Percentiles rank a stretch among this genome's conserved stretches.
Evolutionary conservation across 1,140 invertebrate species (phyloP).

Genomic region (Holotrichia oblita): DNA sequence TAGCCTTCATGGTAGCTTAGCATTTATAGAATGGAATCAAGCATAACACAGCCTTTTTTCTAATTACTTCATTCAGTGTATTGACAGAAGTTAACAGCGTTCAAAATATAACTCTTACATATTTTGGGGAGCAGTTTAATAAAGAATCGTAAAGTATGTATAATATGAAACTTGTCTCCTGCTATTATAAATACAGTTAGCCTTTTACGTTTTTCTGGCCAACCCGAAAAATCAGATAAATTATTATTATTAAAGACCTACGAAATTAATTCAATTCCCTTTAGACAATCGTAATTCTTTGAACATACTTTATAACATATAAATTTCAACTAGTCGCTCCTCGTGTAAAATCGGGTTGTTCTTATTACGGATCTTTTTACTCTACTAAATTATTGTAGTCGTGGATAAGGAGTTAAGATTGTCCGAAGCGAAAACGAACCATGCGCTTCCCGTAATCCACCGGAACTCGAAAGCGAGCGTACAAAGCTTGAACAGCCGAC

Average conservation of each 20-base stretch:
- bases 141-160: no score
- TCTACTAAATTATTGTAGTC: constrained; percentile 23
- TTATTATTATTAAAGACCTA: not conserved
- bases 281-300: constrained; percentile 15
- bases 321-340: constrained; percentile 14
- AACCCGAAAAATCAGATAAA: not conserved
- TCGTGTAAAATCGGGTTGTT: not conserved
- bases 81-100: no score
- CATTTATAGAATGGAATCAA: no score
- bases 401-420: constrained; percentile 13
- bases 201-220: not conserved
- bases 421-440: constrained; percentile 7
- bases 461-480: not conserved
- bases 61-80: no score
- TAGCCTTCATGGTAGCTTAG: no score
- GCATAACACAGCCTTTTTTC: no score
- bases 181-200: no score
- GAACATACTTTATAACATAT: constrained; percentile 14
- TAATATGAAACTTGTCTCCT: no score
- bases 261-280: constrained; percentile 19
- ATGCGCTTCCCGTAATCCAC: constrained; percentile 2
- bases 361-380: constrained; percentile 23
- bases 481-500: not conserved
- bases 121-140: no score
- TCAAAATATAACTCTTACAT: no score